Conservation (phyloP, 1,140 invertebrate species). For the Anastrepha ludens region DNA sequence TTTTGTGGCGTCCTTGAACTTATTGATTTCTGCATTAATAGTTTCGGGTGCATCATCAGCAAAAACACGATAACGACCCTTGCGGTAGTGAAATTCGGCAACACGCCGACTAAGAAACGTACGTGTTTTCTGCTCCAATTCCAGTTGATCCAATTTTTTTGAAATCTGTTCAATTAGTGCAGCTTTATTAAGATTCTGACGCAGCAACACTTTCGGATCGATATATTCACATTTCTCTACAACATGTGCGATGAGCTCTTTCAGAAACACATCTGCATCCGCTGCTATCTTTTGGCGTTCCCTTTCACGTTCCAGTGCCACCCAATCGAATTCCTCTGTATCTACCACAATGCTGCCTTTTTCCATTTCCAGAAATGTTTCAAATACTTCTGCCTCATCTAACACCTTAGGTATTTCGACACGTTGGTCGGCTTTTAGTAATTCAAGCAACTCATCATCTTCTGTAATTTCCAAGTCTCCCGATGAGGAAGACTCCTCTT, state of each 20-base stretch:
- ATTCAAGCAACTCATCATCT: conserved; percentile 39
- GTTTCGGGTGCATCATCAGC: conserved; percentile 40
- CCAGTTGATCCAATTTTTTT: background rate
- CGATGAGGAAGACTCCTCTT: background rate
- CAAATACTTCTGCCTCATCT: conserved; percentile 1
- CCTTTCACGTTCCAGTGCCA: background rate
- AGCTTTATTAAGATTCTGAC: conserved; percentile 53
- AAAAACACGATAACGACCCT: conserved; percentile 41
- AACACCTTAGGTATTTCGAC: background rate
- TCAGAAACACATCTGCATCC: conserved; percentile 43
- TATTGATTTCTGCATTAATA: background rate
- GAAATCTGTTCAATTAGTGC: conserved; percentile 45
- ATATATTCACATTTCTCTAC: conserved; percentile 55
- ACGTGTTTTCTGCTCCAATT: background rate
- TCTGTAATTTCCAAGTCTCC: background rate
- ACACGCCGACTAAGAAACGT: conserved; percentile 55
- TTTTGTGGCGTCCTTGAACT: conserved; percentile 25
- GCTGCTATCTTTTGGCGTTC: background rate
- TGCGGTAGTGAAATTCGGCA: conserved; percentile 55
- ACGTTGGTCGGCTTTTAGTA: background rate
- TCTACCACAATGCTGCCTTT: background rate
- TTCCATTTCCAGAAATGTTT: conserved; percentile 49
- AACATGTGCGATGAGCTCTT: conserved; percentile 31
- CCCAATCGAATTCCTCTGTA: background rate
- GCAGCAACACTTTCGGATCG: conserved; percentile 46